Percentiles rank a stretch among this genome's conserved stretches.
Evolutionary conservation across 2,797 vertebrate genomes (phyloP).

Genomic region (Acrocephalus scirpaceus): DNA sequence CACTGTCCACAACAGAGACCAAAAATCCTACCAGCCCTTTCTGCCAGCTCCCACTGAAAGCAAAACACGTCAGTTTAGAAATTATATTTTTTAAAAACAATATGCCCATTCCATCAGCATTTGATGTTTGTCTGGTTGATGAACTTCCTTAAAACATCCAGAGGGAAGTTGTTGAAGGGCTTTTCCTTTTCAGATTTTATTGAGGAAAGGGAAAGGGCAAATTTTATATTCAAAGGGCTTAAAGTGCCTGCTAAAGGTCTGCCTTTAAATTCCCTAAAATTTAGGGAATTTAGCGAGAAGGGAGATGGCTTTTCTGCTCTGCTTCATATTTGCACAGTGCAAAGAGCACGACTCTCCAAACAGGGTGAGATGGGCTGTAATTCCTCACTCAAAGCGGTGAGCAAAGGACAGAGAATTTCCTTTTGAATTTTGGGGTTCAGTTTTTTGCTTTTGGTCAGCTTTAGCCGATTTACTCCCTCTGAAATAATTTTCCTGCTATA

Average conservation of each 20-base stretch:
- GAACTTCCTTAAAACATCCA: background rate
- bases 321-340: constrained; percentile 16
- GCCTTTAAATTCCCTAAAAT: constrained; percentile 50
- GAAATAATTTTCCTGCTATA: background rate
- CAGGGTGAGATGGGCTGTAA: constrained; percentile 18
- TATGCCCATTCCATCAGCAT: background rate
- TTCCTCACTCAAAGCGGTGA: constrained; percentile 25
- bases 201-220: constrained; percentile 6
- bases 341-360: constrained; percentile 30
- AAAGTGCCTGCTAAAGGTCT: background rate
- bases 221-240: constrained; percentile 14
- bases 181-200: background rate
- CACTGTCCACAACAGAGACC: background rate
- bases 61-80: background rate
- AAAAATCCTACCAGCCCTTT: background rate
- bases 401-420: constrained; percentile 33
- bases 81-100: background rate
- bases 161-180: background rate
- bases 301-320: background rate
- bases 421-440: background rate
- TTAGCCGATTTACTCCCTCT: background rate
- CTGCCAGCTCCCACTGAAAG: background rate
- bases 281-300: constrained; percentile 13
- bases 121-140: background rate
- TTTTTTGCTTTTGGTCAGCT: background rate